phyloP scores from a whole-genome alignment of 2,797 vertebrate species.

The Sebastes variabilis region DNA sequence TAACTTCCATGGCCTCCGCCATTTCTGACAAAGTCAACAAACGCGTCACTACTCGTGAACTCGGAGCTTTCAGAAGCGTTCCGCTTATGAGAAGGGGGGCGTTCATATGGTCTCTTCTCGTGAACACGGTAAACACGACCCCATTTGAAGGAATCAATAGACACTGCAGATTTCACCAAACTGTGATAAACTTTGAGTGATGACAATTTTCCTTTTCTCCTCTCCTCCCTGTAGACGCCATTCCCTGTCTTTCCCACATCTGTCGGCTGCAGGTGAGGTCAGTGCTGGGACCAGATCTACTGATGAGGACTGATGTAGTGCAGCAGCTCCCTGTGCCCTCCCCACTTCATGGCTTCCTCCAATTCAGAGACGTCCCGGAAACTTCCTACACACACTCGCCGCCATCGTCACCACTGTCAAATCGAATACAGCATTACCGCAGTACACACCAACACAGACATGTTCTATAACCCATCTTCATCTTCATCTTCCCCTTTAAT shows the following conservation, averaged over 20 bases:
- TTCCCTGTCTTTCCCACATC: constrained; percentile 75
- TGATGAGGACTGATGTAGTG: constrained; percentile 67
- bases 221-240: constrained; percentile 51
- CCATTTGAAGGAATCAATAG: too few species aligned
- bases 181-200: not conserved
- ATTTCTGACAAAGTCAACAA: too few species aligned
- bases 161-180: not conserved
- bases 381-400: not conserved
- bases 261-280: constrained; percentile 74
- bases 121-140: too few species aligned
- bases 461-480: constrained; percentile 13
- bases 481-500: not conserved
- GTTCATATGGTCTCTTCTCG: too few species aligned
- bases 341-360: constrained; percentile 69
- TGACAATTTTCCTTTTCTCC: not conserved
- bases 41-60: too few species aligned
- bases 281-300: constrained; percentile 60
- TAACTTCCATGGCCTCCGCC: too few species aligned
- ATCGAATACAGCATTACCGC: not conserved
- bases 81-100: too few species aligned
- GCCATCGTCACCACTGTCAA: not conserved
- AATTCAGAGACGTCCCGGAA: constrained; percentile 68
- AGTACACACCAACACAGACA: constrained; percentile 46
- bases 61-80: too few species aligned
- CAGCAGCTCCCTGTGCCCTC: constrained; percentile 73